Conservation (phyloP, 1,140 invertebrate genomes). For the Nephila pilipes region DNA sequence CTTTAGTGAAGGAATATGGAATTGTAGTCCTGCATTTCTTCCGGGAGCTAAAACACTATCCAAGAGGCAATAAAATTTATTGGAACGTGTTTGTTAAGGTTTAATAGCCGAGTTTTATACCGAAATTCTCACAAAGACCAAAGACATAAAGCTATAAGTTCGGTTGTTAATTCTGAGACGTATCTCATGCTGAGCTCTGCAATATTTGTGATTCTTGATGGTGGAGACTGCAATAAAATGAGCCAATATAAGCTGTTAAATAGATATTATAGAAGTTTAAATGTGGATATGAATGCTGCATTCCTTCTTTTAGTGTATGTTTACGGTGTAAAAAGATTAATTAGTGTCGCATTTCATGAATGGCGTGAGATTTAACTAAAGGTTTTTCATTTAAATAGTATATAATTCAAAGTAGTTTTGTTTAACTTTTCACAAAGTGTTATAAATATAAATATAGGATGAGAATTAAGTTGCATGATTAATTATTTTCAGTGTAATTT, state of each 20-base stretch:
- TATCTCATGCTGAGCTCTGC: conserved; percentile 1
- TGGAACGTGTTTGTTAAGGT: conserved; percentile 33
- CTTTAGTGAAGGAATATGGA: conserved; percentile 37
- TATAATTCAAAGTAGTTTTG: too few species aligned
- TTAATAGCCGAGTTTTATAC: conserved; percentile 36
- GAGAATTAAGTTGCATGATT: too few species aligned
- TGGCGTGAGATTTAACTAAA: too few species aligned
- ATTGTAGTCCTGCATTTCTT: neutral
- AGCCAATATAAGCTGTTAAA: conserved; percentile 53
- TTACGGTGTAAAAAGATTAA: too few species aligned
- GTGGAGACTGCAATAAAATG: conserved; percentile 11
- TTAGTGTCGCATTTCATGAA: too few species aligned
- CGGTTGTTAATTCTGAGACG: conserved; percentile 41
- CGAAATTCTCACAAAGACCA: neutral
- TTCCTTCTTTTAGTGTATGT: neutral
- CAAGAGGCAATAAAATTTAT: conserved; percentile 53
- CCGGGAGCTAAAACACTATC: conserved; percentile 30
- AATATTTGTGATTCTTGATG: conserved; percentile 52
- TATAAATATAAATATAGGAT: too few species aligned
- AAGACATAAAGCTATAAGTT: conserved; percentile 39
- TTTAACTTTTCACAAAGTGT: too few species aligned
- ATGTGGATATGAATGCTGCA: neutral
- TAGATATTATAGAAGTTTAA: neutral
- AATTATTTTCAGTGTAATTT: too few species aligned
- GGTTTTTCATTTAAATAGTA: too few species aligned